Evolutionary conservation across 2,888 invertebrate genomes (phyloP).

Genomic region (Brenthis ino): DNA sequence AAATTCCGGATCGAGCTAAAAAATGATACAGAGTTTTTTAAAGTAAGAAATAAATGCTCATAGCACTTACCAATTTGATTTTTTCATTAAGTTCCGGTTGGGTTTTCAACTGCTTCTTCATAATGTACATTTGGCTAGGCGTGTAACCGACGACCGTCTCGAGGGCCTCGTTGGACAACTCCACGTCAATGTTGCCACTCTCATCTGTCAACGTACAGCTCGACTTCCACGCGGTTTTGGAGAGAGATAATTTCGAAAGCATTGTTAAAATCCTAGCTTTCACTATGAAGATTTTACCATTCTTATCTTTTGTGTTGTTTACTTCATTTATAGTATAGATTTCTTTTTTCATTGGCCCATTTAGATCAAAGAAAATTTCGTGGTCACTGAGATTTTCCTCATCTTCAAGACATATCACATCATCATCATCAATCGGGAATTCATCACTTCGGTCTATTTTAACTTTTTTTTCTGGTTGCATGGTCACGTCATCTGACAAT

Average conservation of each 20-base stretch:
- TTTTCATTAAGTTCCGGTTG: conserved; percentile 64
- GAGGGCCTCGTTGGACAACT: conserved; percentile 81
- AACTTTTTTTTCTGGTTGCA: conserved; percentile 12
- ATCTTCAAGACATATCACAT: neutral
- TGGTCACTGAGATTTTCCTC: neutral
- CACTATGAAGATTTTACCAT: conserved; percentile 75
- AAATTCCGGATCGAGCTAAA: neutral
- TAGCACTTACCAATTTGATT: conserved; percentile 57
- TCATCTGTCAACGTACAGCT: conserved; percentile 82
- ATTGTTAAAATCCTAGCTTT: conserved; percentile 82
- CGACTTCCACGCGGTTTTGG: conserved; percentile 79
- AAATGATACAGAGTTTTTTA: neutral
- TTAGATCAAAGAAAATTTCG: neutral
- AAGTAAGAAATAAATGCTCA: too few species aligned
- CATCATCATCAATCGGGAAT: conserved; percentile 36
- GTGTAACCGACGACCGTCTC: conserved; percentile 76
- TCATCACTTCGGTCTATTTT: neutral
- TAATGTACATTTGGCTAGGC: conserved; percentile 69
- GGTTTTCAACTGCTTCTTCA: conserved; percentile 63
- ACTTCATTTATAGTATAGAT: conserved; percentile 75
- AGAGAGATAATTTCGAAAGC: conserved; percentile 79
- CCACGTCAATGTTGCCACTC: conserved; percentile 78
- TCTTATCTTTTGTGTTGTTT: conserved; percentile 57
- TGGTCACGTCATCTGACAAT: conserved; percentile 38
- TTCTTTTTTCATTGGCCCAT: conserved; percentile 39